Conservation (phyloP, 2,888 invertebrate species). For the Boloria euphrosyne region DNA sequence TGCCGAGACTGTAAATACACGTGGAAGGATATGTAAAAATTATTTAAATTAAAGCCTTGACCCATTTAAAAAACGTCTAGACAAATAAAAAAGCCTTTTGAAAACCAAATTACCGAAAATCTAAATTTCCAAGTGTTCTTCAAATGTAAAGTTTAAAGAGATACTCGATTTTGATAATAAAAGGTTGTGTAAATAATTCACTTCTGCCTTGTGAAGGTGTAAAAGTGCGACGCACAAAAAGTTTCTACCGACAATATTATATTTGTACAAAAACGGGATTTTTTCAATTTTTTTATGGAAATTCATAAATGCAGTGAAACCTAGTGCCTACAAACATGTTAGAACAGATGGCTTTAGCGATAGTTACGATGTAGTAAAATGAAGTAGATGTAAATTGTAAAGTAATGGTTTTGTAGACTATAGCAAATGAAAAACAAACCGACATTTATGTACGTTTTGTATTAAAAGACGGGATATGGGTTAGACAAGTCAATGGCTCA, state of each 20-base stretch:
- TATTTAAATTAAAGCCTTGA: conserved; percentile 20
- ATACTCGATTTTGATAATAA: conserved; percentile 2
- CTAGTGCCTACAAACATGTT: conserved; percentile 7
- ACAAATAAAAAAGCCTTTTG: neutral
- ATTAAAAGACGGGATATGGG: neutral
- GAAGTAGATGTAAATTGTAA: neutral
- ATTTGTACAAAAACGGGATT: conserved; percentile 6
- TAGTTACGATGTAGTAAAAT: neutral
- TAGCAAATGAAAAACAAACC: neutral
- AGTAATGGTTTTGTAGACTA: neutral
- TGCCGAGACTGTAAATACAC: conserved; percentile 62
- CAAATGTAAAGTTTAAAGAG: neutral
- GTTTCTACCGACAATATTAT: conserved; percentile 18
- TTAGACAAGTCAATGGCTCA: too few relatives aligned
- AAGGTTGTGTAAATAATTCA: conserved; percentile 13
- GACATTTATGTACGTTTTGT: too few relatives aligned
- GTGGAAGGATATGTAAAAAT: conserved; percentile 23
- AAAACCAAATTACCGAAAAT: neutral
- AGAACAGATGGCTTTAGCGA: conserved; percentile 10
- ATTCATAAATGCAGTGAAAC: conserved; percentile 3
- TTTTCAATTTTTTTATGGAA: conserved; percentile 9
- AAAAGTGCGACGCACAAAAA: conserved; percentile 19
- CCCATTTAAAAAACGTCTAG: conserved; percentile 15
- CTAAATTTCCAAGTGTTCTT: neutral
- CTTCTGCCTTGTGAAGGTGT: conserved; percentile 10